Conservation (phyloP, 2,113 vertebrate genomes). For the Rhabdornis inornatus region DNA sequence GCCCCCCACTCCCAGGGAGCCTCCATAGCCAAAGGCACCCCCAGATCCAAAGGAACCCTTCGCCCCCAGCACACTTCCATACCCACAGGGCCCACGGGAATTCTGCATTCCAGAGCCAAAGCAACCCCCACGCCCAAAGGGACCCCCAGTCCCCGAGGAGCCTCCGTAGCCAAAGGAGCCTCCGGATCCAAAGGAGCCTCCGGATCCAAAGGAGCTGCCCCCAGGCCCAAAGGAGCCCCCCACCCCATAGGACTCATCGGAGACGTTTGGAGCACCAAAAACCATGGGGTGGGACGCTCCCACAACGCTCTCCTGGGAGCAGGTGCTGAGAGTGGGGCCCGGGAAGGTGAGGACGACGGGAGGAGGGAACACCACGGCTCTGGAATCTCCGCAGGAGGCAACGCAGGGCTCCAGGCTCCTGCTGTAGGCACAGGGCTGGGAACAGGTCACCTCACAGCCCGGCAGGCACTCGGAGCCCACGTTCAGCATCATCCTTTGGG, state of each 20-base stretch:
- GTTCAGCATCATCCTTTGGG: neutral
- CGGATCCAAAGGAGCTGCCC: accelerated
- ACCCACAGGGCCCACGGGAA: neutral
- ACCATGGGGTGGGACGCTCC: accelerated
- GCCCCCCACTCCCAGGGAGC: neutral
- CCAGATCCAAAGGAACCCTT: neutral
- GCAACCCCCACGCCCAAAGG: neutral
- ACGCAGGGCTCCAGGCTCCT: slow-evolving; percentile 9
- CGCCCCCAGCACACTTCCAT: accelerated
- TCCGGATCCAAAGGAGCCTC: too few relatives aligned
- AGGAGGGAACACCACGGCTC: neutral
- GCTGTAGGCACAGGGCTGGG: neutral
- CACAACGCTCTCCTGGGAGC: neutral
- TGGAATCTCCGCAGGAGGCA: neutral
- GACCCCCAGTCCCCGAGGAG: too few relatives aligned
- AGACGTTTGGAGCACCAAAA: accelerated
- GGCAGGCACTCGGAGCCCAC: neutral
- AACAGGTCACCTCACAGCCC: neutral
- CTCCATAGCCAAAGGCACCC: neutral
- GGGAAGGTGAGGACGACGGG: neutral
- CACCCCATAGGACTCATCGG: neutral
- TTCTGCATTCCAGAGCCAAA: neutral
- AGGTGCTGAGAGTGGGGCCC: neutral
- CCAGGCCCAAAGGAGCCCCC: neutral
- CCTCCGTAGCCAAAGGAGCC: too few relatives aligned